Evolutionary conservation across 2,888 invertebrate species (phyloP).

Genomic region (Orthonychiurus folsomi): DNA sequence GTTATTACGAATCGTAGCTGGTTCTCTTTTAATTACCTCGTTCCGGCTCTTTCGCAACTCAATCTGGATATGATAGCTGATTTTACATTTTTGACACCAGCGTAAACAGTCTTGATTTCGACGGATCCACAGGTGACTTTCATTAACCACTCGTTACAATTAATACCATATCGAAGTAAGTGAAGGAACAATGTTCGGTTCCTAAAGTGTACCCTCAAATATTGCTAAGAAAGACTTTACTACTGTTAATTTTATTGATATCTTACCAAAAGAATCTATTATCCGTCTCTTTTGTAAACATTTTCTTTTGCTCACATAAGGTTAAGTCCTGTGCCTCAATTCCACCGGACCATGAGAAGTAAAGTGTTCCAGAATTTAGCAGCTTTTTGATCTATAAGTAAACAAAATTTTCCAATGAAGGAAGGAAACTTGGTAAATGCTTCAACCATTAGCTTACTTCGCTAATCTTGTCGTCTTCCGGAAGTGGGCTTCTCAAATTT

Average conservation of each 20-base stretch:
- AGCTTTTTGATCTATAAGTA: slow-evolving; percentile 57
- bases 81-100: slow-evolving; percentile 84
- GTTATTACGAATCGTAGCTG: not conserved
- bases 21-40: too few relatives aligned
- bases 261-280: slow-evolving; percentile 90
- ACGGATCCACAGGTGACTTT: slow-evolving; percentile 96
- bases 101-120: slow-evolving; percentile 96
- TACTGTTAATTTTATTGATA: not conserved
- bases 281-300: slow-evolving; percentile 71
- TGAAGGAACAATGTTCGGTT: slow-evolving; percentile 92
- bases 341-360: slow-evolving; percentile 73
- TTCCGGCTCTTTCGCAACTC: slow-evolving; percentile 96
- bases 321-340: slow-evolving; percentile 75
- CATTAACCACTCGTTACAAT: slow-evolving; percentile 82
- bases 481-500: slow-evolving; percentile 65
- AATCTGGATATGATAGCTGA: slow-evolving; percentile 92
- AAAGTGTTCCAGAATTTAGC: slow-evolving; percentile 96
- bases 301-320: slow-evolving; percentile 81
- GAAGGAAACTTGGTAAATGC: not conserved
- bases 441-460: slow-evolving; percentile 46
- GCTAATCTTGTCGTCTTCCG: slow-evolving; percentile 53
- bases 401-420: slow-evolving; percentile 31
- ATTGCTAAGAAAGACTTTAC: slow-evolving; percentile 7
- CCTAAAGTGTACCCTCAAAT: slow-evolving; percentile 47
- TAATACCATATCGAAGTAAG: slow-evolving; percentile 80